phyloP scores from a whole-genome alignment of 1,140 invertebrate genomes.

The Pogonomyrmex barbatus region DNA sequence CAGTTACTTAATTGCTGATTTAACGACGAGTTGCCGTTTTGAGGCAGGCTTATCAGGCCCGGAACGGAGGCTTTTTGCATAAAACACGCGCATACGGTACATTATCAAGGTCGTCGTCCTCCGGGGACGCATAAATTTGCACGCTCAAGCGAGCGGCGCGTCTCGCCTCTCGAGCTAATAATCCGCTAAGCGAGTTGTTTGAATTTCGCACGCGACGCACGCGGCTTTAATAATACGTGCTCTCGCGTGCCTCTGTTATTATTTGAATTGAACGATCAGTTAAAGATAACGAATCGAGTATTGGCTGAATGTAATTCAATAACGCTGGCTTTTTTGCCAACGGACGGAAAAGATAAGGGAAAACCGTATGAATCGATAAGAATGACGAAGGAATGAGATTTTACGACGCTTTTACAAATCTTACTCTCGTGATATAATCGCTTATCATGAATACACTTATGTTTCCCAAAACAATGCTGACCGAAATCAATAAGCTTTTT shows the following conservation, averaged over 20 bases:
- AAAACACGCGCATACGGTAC: constrained; percentile 6
- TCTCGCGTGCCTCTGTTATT: constrained; percentile 10
- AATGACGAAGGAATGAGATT: not conserved
- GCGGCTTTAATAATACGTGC: not conserved
- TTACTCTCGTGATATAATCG: not conserved
- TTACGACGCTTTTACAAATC: not conserved
- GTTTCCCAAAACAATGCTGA: not conserved
- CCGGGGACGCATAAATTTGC: constrained; percentile 23
- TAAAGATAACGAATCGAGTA: not conserved
- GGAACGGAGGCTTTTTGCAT: not conserved
- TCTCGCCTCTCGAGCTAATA: constrained; percentile 20
- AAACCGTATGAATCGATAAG: constrained; percentile 29
- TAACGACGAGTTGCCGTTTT: constrained; percentile 5
- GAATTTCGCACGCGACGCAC: not conserved
- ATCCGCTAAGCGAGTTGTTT: not conserved
- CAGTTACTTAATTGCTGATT: not conserved
- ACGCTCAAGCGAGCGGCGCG: not conserved
- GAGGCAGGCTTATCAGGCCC: constrained; percentile 6
- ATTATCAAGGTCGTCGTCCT: constrained; percentile 20
- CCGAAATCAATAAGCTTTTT: not conserved
- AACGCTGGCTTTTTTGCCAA: not conserved
- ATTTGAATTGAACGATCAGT: constrained; percentile 16
- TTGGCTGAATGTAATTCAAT: not conserved
- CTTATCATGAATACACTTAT: constrained; percentile 16
- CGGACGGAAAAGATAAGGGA: not conserved